Evolutionary conservation across 2,888 invertebrate species (phyloP), one percentile per base, ranked within the genome.

Genomic region (Ethmia dodecea): DNA sequence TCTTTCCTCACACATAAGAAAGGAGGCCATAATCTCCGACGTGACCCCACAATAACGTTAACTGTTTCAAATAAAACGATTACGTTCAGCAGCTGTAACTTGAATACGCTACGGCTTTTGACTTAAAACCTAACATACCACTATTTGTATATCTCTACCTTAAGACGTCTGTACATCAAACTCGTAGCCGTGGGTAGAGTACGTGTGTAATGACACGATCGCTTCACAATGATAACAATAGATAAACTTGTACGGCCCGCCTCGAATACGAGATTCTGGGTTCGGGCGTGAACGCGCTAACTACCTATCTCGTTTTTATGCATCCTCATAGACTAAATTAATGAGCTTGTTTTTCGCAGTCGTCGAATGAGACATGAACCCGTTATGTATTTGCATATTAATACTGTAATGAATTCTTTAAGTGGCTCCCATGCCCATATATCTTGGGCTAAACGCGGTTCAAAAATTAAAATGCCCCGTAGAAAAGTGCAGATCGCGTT

Each of bases 181-280:
- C 58, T 54, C 57, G 60, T 62, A 62, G 52, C 69, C 61, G 76
- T 78, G 70, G 75, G 75, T 60, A 60, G 70, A 48, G 52, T 71
- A 76, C 75, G 73, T 76, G 64, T 67, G 73, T 70, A 72, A 73
- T 72, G 73, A 76, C 76, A 63, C 69, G 76, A 80, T 79, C 59
- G 54, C 59, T 61, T 55, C 56, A 52, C 55, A 51, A 53, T 62
- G 77, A 80, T 77, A 76, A 77, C 71, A 73, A 71, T 66, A 79
- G 73, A 78, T 78, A 71, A 73, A 69, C 61, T 54, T 58, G 57
- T 63, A 55, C 57, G 55, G 49, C 69, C 66, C 58, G 67, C 52
- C 60, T 62, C 50, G 75, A 74, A 77, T 73, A 69, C n/a, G 25
- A 29, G 11, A 35, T 30, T 29, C 8, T 25, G 25, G 9, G 16